A percentile compares a stretch with the other conserved stretches of the same genome.
Conservation (phyloP, 2,797 vertebrate genomes). For the Staurois parvus region DNA sequence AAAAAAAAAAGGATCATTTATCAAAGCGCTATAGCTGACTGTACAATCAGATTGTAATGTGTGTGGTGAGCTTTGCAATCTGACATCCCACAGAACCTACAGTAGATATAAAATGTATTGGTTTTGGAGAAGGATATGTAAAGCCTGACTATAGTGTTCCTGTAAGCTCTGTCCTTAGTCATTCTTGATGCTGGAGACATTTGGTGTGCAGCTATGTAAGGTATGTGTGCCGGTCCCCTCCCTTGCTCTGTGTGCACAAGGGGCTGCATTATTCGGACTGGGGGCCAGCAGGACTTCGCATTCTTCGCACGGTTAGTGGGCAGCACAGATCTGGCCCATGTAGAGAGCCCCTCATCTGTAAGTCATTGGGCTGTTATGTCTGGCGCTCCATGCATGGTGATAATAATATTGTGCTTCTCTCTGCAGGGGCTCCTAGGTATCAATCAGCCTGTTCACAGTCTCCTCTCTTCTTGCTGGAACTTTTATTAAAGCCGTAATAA, state of each 20-base stretch:
- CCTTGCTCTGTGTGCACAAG: slow-evolving; percentile 31
- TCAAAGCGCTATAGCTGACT: no score
- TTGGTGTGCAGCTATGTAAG: slow-evolving; percentile 23
- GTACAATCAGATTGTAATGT: no score
- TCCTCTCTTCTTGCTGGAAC: not conserved
- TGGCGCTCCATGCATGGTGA: slow-evolving; percentile 11
- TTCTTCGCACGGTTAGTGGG: slow-evolving; percentile 41
- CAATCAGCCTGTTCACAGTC: slow-evolving; percentile 20
- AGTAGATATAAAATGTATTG: no score
- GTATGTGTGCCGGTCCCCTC: slow-evolving; percentile 42
- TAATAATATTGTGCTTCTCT: slow-evolving; percentile 24
- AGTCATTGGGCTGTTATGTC: slow-evolving; percentile 53
- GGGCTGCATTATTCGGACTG: slow-evolving; percentile 41
- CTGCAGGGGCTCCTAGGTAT: slow-evolving; percentile 21
- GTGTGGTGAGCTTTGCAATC: no score
- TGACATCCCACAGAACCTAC: not conserved
- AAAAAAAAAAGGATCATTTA: no score
- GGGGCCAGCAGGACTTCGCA: slow-evolving; percentile 43
- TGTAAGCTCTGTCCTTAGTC: not conserved
- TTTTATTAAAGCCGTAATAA: slow-evolving; percentile 20
- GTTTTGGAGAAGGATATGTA: no score
- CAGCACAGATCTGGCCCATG: slow-evolving; percentile 18
- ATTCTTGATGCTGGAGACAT: not conserved
- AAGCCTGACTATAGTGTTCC: not conserved
- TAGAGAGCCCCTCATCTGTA: slow-evolving; percentile 45